phyloP scores from a whole-genome alignment of 2,113 vertebrate genomes.

The Microcebus griseorufus region DNA sequence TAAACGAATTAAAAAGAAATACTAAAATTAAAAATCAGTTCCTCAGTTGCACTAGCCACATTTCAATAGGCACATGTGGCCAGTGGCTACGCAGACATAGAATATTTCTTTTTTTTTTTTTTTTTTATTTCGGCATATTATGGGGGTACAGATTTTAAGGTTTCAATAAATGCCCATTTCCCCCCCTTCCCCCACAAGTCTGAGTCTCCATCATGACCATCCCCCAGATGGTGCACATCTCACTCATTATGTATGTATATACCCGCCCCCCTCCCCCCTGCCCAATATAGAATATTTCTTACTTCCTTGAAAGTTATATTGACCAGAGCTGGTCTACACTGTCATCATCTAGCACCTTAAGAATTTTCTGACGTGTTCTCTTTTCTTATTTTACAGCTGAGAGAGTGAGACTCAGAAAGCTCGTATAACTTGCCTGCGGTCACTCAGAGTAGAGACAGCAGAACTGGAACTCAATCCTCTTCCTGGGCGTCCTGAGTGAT shows the following conservation, averaged over 20 bases:
- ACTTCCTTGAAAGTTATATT: not conserved
- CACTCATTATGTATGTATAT: no score
- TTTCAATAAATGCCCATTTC: no score
- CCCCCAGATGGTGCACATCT: no score
- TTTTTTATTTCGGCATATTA: no score
- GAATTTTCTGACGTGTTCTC: not conserved
- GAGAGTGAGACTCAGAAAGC: not conserved
- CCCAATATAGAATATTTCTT: not conserved
- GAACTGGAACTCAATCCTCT: not conserved
- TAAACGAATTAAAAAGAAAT: not conserved
- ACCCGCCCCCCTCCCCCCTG: no score
- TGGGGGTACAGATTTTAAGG: no score
- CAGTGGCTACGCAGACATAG: accelerated
- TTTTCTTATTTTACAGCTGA: not conserved
- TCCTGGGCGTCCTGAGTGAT: not conserved
- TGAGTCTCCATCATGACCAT: no score
- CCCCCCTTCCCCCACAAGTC: no score
- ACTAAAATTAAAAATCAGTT: not conserved
- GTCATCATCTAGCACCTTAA: not conserved
- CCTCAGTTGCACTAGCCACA: not conserved
- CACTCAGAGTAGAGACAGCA: not conserved
- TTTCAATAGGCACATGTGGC: not conserved
- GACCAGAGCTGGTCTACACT: not conserved
- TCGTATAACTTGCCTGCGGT: not conserved
- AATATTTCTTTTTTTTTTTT: not conserved